Evolutionary conservation across 2,888 invertebrate genomes (phyloP), one percentile per base, ranked within the genome.

Genomic region (Papilio demoleus): DNA sequence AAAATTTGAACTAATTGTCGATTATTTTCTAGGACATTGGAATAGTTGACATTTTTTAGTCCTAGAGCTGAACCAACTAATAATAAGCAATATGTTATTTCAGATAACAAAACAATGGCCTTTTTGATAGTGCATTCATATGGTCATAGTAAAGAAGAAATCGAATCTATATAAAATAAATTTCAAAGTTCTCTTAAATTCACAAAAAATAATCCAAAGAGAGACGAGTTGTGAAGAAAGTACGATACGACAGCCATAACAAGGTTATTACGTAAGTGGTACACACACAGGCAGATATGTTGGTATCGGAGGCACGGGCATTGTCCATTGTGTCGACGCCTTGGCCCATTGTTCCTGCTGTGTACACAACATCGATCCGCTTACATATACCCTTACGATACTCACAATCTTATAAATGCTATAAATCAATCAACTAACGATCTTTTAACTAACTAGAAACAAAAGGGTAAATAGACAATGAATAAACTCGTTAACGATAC

Each of bases 251-350:
- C 4, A 31, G 27, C 59, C 60, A 71, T 69, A 69, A 70, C 71
- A 71, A 31, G 73, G 76, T 78, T 79, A 73, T 76, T 88, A 85
- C 83, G 82, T 80, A 87, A 87, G 81, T 78, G 76, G 72, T 75
- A 81, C 84, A 68, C 87, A 86, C 84, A 85, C 84, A 84, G 84
- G 85, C 84, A 84, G 75, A 79, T 79, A 86, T 88, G 89, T 82
- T 86, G 81, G 85, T 84, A 85, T 87, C 84, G 84, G 80, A 84
- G 84, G 84, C 80, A 85, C 79, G 77, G 81, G 86, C 86, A 90
- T 91, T 92, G 92, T 92, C 92, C 92, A 92, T 91, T 92, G 91
- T 90, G 86, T 87, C 77, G 83, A 83, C 86, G 86, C 83, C 85
- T 85, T 85, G 73, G 79, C 71, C 88, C 82, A 91, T 92, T 92